Conservation (phyloP, 2,888 invertebrate species). For the Hololepta plana region DNA sequence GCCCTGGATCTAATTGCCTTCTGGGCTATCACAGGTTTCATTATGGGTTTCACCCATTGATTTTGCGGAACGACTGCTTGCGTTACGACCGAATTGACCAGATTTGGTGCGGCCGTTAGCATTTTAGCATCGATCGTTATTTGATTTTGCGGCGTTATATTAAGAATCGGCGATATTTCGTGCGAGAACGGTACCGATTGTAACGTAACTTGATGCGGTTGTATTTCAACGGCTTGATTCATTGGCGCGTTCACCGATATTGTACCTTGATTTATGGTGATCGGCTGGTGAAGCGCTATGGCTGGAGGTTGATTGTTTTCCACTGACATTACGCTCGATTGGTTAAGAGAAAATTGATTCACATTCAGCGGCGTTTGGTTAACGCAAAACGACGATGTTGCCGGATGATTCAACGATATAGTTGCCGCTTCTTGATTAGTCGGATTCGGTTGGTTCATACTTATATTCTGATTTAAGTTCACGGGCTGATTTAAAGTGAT, state of each 20-base stretch:
- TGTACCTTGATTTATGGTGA: slow-evolving; percentile 15
- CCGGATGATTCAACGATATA: no score
- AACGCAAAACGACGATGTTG: no score
- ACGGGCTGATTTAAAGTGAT: slow-evolving; percentile 8
- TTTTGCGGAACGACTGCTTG: slow-evolving; percentile 17
- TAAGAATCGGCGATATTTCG: slow-evolving; percentile 18
- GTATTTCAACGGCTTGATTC: slow-evolving; percentile 15
- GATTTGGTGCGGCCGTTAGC: slow-evolving; percentile 15
- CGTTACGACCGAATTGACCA: slow-evolving; percentile 14
- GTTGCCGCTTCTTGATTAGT: no score
- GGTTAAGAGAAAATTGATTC: slow-evolving; percentile 8
- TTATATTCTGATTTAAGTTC: no score
- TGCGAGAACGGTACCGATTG: slow-evolving; percentile 18
- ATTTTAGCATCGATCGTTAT: slow-evolving; percentile 19
- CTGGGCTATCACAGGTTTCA: slow-evolving; percentile 16
- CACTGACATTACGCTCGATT: no score
- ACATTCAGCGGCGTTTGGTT: no score
- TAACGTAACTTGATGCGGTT: slow-evolving; percentile 19
- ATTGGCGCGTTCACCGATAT: slow-evolving; percentile 13
- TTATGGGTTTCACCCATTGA: slow-evolving; percentile 19
- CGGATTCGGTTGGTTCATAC: no score
- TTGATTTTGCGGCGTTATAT: slow-evolving; percentile 18
- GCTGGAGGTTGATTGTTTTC: slow-evolving; percentile 7
- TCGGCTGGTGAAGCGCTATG: slow-evolving; percentile 7
- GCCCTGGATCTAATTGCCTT: slow-evolving; percentile 15